These are phyloP conservation scores for Paragorgia papillata DNA, from an alignment of 92 coral and sea anemone species.

Conservation along the genomic window DNA sequence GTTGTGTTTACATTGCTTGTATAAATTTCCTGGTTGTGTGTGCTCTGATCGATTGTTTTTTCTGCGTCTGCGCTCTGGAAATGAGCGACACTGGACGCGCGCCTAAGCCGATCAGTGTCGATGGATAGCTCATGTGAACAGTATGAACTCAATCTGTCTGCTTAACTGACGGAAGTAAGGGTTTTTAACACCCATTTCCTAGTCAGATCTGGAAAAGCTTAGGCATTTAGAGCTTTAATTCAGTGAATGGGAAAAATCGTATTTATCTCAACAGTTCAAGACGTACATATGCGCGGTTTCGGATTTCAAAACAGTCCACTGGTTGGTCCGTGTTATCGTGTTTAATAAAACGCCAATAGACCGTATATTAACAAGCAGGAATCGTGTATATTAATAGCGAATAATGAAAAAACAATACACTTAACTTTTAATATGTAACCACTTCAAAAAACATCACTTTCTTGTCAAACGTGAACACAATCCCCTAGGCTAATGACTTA, in stretches of 20 bases:
- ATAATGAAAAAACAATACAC: too few species aligned
- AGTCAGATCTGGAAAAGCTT: constrained; percentile 7
- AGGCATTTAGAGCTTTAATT: not conserved
- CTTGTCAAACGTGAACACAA: too few species aligned
- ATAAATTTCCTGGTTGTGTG: too few species aligned
- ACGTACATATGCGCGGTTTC: not conserved
- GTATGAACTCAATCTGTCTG: constrained; percentile 6
- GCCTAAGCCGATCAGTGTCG: not conserved
- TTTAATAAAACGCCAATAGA: not conserved
- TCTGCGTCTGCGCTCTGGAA: too few species aligned
- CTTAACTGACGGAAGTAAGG: not conserved
- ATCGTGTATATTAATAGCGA: not conserved
- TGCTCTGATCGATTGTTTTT: too few species aligned
- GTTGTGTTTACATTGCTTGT: too few species aligned
- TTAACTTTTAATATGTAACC: too few species aligned
- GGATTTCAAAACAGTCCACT: constrained; percentile 33
- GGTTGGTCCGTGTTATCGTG: not conserved
- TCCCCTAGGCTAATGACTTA: too few species aligned
- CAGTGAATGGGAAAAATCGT: not conserved
- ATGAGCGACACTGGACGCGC: too few species aligned
- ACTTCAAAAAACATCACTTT: too few species aligned
- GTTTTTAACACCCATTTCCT: not conserved
- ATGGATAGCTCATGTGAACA: constrained; percentile 15
- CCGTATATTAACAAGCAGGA: not conserved
- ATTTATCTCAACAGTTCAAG: not conserved